Percentiles rank a stretch among this genome's conserved stretches.
Conservation (phyloP, 2,113 vertebrate genomes). For the Parus major region DNA sequence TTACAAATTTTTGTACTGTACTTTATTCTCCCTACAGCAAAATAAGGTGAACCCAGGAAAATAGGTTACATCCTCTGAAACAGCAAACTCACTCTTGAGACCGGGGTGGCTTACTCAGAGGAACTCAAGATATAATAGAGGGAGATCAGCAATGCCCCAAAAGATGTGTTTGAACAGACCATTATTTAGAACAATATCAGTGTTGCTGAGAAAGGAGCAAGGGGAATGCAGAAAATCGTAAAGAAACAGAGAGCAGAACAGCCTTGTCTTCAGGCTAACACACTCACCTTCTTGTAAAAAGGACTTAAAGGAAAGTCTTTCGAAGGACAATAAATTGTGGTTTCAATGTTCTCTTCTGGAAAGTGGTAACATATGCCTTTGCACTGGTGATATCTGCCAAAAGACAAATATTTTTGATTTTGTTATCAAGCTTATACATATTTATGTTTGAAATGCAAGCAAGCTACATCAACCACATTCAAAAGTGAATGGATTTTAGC, state of each 20-base stretch:
- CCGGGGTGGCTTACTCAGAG: background rate
- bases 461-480: background rate
- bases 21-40: background rate
- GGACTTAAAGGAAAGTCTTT: background rate
- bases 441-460: background rate
- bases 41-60: background rate
- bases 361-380: background rate
- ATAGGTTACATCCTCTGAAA: background rate
- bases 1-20: background rate
- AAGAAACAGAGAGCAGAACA: background rate
- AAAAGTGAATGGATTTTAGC: background rate
- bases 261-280: background rate
- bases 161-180: background rate
- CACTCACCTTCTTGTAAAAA: background rate
- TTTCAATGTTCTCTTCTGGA: background rate
- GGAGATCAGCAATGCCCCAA: background rate
- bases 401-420: background rate
- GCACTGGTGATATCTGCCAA: background rate
- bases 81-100: background rate
- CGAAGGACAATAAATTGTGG: background rate
- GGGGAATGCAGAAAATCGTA: background rate
- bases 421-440: background rate
- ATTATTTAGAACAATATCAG: background rate
- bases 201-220: background rate
- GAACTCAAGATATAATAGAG: background rate